Evolutionary conservation across 2,888 invertebrate species (phyloP), one percentile per base, ranked within the genome.

Genomic region (Pyrrhosoma nymphula): DNA sequence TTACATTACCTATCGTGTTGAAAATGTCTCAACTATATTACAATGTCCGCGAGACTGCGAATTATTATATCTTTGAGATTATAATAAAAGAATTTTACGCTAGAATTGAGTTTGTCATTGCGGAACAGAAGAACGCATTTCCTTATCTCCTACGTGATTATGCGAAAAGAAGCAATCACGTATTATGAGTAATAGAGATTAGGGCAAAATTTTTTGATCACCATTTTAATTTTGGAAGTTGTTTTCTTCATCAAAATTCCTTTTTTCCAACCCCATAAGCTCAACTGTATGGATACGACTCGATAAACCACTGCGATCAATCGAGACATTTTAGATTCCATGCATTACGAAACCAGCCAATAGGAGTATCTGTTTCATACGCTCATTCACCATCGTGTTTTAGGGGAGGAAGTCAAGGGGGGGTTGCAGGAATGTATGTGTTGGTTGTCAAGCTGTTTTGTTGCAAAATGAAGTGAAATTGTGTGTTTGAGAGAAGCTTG

Each of bases 351-450:
- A 93, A 93, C 69, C 93, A 69, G 69, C 93, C 93, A 93, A 93
- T 93, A 47, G 93, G 93, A 93, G 93, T 39, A 23, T 75, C 93
- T 75, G 69, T 93, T 93, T 93, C 93, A 93, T 69, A 47, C 93
- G 93, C 93, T 93, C 93, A 93, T 93, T 93, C 93, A 93, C 93
- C 93, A 93, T 93, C 93, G 93, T 93, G 93, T 93, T 93, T 93
- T 93, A 93, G 93, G 93, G 93, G 93, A 93, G 93, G 93, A 93
- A 93, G 93, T 93, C 93, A 69, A 93, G 93, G 93, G 93, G 93
- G 93, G 93, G 93, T 93, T 93, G 69, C 75, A 93, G 93, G 93
- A 93, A 93, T 93, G 93, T 93, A 93, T 93, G 93, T 93, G 93
- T 93, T 93, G 69, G 93, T 93, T 93, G 93, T 93, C 93, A 93